Percentiles rank a stretch among this genome's conserved stretches.
Conservation (phyloP, 1,140 invertebrate species). For the Drosophila virilis region DNA sequence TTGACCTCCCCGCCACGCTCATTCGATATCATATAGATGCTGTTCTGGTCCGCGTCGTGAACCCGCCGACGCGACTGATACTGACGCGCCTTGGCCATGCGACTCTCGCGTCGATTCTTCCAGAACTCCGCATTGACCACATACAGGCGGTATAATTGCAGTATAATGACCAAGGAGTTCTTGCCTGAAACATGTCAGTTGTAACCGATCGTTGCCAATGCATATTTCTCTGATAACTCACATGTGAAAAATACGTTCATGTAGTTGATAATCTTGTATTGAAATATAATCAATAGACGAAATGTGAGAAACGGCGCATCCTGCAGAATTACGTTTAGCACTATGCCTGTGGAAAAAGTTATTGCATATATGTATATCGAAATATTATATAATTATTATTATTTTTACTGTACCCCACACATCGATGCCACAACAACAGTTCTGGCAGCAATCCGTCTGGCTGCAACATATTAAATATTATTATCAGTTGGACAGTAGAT, state of each 20-base stretch:
- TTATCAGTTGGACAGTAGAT: too few species aligned
- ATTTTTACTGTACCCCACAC: conserved; percentile 87
- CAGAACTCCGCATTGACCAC: conserved; percentile 90
- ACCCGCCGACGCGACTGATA: conserved; percentile 82
- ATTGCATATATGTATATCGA: background rate
- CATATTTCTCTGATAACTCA: conserved; percentile 84
- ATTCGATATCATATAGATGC: conserved; percentile 87
- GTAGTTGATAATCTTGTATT: conserved; percentile 94
- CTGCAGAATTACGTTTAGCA: conserved; percentile 90
- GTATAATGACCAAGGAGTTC: conserved; percentile 92
- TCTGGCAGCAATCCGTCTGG: conserved; percentile 79
- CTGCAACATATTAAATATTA: conserved; percentile 35
- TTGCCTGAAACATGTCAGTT: conserved; percentile 89
- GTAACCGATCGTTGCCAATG: background rate
- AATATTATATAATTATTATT: background rate
- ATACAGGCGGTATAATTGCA: conserved; percentile 93
- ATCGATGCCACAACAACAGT: conserved; percentile 92
- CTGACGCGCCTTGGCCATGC: conserved; percentile 83
- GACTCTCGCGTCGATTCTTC: conserved; percentile 84
- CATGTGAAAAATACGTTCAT: conserved; percentile 97
- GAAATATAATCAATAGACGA: conserved; percentile 91
- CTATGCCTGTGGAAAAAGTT: conserved; percentile 85
- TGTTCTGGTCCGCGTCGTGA: conserved; percentile 78
- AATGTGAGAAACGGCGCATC: conserved; percentile 95
- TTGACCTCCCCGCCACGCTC: conserved; percentile 76